phyloP scores from a whole-genome alignment of 35 echinoderm and acorn worm species.

The Strongylocentrotus purpuratus region DNA sequence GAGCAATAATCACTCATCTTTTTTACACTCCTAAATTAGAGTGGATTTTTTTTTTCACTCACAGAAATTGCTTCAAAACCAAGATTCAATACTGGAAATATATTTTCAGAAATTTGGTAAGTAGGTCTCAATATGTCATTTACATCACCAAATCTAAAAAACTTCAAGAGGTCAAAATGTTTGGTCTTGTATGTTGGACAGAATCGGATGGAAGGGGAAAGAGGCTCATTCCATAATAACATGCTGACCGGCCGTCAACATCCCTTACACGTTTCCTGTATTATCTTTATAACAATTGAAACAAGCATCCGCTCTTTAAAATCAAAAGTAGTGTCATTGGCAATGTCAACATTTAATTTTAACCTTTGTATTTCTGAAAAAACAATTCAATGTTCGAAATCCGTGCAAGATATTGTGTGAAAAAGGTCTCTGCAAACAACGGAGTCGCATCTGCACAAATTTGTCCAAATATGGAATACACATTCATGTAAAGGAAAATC shows the following conservation, averaged over 20 bases:
- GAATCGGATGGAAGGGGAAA: background rate
- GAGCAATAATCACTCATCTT: too few species aligned
- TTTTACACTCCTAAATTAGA: too few species aligned
- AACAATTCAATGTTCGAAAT: too few species aligned
- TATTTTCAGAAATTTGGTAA: background rate
- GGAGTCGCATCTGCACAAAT: too few species aligned
- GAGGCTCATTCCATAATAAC: background rate
- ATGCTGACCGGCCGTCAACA: background rate
- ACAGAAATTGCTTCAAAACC: too few species aligned
- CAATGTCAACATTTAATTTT: background rate
- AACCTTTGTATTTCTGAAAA: too few species aligned
- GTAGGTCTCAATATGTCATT: background rate
- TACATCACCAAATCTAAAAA: background rate
- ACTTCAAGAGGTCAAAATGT: background rate
- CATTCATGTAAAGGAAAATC: too few species aligned
- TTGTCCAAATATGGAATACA: too few species aligned
- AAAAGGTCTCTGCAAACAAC: too few species aligned
- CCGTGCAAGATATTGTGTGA: too few species aligned
- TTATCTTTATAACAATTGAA: background rate
- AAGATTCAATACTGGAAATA: too few species aligned
- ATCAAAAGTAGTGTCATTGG: background rate
- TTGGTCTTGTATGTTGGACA: background rate
- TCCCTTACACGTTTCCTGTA: background rate
- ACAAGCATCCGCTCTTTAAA: background rate
- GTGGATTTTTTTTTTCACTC: too few species aligned